Evolutionary conservation across 2,888 invertebrate genomes (phyloP).

Genomic region (Eumerus sabulonum): DNA sequence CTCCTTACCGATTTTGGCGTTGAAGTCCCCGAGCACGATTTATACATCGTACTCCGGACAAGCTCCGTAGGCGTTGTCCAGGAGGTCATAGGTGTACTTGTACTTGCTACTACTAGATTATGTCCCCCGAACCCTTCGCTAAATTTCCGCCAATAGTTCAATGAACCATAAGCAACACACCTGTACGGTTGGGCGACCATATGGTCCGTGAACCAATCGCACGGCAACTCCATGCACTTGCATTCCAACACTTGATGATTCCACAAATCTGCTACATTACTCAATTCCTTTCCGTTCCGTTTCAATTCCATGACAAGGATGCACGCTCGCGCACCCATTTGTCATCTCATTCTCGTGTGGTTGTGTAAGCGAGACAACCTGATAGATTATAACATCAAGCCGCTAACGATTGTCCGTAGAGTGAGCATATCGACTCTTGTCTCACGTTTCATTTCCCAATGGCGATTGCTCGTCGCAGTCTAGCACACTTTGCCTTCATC

Average conservation of each 20-base stretch:
- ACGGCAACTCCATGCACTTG: no score
- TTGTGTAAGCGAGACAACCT: constrained; percentile 21
- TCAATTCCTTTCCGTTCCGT: background rate
- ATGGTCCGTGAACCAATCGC: no score
- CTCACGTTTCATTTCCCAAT: constrained; percentile 17
- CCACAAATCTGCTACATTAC: constrained; percentile 25
- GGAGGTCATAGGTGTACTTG: no score
- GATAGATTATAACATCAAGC: constrained; percentile 58
- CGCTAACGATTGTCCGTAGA: constrained; percentile 21
- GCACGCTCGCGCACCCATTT: background rate
- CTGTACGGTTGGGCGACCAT: no score
- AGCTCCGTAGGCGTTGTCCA: no score
- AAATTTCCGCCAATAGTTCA: no score
- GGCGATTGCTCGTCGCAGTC: constrained; percentile 25
- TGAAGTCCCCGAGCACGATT: no score
- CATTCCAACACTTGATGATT: constrained; percentile 6
- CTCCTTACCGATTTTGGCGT: no score
- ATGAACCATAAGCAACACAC: no score
- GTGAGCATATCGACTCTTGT: constrained; percentile 13
- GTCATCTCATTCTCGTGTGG: background rate
- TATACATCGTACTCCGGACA: no score
- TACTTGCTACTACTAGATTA: no score
- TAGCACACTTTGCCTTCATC: constrained; percentile 49
- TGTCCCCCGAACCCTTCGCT: no score
- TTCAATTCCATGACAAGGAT: constrained; percentile 19